Base-by-base conservation (phyloP, 2,113 vertebrate genomes). In the Sterrhoptilus dennistouni region DNA sequence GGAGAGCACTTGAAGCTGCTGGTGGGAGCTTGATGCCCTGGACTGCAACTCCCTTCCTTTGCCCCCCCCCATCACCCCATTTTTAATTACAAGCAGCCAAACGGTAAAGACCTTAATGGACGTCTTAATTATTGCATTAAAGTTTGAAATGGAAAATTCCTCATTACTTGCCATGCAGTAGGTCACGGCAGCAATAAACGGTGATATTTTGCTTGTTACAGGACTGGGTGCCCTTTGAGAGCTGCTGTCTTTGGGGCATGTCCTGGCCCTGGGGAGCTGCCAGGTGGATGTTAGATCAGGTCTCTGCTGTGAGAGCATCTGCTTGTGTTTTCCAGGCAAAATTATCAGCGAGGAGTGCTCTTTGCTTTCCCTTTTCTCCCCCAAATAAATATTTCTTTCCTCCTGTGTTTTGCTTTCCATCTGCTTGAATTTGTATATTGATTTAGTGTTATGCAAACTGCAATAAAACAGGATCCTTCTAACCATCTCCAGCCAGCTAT, bases 131-230 rank as follows among this genome's bases (percentile, higher is more conserved):
- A 97, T 95, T 96, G 79, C 85, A 97, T 95, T 96, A 94, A 97
- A 92, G 89, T 91, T 95, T 90, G 90, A 96, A 94, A 96, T 97
- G 96, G 95, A 96, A 96, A 94, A 96, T 94, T 93, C 83, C 95
- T 97, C 96, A 90, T 97, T 95, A 95, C 3, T 4, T n/a, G 88
- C 77, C 65, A 1, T 4, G 52, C 95, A 90, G 89, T 90, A 93
- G 93, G 96, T 96, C 95, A 96, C 0, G 18, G 88, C 92, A 87
- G 92, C 93, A 96, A 96, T 96, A 93, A 97, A 93, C 0, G 74
- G 25, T 85, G 95, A 68, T 90, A 94, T 96, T 96, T 94, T 40
- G 54, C 87, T 56, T 68, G 76, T 76, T 54, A n/a, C 12, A 12
- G 87, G 2, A 2, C 72, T 49, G 83, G 91, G 82, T 92, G 92